A percentile compares a stretch with the other conserved stretches of the same genome.
Conservation (phyloP, 2,113 vertebrate species). For the Mormoops blainvillei region DNA sequence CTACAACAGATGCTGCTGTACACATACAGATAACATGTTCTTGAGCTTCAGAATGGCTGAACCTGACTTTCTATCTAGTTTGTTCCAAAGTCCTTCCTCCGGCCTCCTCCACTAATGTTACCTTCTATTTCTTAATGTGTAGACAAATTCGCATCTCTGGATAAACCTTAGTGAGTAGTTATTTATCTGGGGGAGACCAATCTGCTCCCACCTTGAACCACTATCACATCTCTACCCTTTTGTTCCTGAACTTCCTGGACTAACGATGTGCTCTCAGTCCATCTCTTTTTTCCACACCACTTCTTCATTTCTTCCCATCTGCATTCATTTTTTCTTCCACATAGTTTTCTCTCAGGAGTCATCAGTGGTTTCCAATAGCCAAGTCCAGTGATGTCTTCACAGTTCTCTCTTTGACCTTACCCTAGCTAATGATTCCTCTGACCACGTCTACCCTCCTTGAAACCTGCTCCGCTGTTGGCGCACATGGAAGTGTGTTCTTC, state of each 20-base stretch:
- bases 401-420: neutral
- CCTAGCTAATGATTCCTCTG: neutral
- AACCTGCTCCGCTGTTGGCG: neutral
- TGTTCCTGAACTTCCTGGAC: neutral
- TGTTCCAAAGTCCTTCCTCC: neutral
- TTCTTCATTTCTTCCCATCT: neutral
- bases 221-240: neutral
- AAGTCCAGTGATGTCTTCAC: neutral
- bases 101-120: neutral
- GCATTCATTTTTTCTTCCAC: neutral
- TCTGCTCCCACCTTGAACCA: neutral
- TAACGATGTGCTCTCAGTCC: neutral
- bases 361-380: neutral
- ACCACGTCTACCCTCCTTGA: neutral
- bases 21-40: slow-evolving; percentile 28
- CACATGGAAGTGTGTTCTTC: neutral
- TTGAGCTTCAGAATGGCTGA: neutral
- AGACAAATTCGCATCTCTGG: neutral
- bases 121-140: neutral
- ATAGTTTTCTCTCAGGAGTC: neutral
- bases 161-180: neutral
- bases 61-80: neutral
- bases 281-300: no score
- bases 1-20: slow-evolving; percentile 25
- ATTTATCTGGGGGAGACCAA: neutral